Evolutionary conservation across 2,797 vertebrate genomes (phyloP).

Genomic region (Okamejei kenojei): DNA sequence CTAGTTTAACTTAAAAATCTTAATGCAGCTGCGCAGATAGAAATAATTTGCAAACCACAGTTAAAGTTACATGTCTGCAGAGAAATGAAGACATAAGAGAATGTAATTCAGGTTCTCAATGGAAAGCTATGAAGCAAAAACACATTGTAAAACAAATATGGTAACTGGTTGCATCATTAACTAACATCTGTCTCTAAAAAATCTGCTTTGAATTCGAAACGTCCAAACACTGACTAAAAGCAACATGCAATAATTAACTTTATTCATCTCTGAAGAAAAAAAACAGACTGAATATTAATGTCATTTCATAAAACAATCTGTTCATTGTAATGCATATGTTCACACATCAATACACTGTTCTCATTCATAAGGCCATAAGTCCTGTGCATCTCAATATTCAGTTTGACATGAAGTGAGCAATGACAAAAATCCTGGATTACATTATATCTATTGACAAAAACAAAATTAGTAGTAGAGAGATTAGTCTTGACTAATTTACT

Average conservation of each 20-base stretch:
- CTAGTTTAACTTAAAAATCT: background rate
- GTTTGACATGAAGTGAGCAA: conserved; percentile 2
- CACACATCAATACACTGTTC: background rate
- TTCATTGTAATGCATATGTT: background rate
- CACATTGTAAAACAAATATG: background rate
- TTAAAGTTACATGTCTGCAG: background rate
- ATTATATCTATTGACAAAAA: background rate
- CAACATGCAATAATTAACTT: conserved; percentile 25
- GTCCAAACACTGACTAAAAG: background rate
- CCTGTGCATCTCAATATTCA: conserved; percentile 16
- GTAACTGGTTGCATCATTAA: conserved; percentile 13
- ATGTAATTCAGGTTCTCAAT: too few species aligned
- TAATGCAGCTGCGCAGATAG: background rate
- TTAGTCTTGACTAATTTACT: conserved; percentile 5
- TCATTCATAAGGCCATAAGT: background rate
- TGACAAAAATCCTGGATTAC: background rate
- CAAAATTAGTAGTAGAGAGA: background rate
- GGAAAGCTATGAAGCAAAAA: background rate
- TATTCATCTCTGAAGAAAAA: conserved; percentile 4
- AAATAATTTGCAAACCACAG: conserved; percentile 16
- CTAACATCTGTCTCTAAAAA: conserved; percentile 31
- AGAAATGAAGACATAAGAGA: background rate
- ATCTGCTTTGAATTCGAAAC: conserved; percentile 12
- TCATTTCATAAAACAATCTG: conserved; percentile 18
- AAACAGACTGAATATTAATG: background rate